Percentiles rank a stretch among this genome's conserved stretches.
Evolutionary conservation across 2,797 vertebrate species (phyloP).

Genomic region (Falco berigora): DNA sequence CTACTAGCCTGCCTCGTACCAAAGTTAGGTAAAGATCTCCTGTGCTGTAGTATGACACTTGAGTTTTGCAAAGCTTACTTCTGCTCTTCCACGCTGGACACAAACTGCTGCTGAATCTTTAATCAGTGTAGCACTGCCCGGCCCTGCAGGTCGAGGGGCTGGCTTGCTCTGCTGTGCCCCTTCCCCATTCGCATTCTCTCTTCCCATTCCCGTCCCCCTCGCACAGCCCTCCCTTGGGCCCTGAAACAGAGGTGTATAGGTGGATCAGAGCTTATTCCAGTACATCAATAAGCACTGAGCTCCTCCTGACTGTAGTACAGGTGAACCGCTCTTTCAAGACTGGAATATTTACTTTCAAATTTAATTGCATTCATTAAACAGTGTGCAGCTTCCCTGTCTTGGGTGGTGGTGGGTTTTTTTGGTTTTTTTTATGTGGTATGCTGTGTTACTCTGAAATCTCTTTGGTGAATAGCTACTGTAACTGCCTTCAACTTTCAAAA

Average conservation of each 20-base stretch:
- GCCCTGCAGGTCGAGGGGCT: background rate
- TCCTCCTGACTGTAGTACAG: background rate
- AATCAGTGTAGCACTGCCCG: background rate
- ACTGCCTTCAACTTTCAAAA: background rate
- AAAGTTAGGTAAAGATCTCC: background rate
- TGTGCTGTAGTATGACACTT: background rate
- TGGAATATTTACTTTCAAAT: background rate
- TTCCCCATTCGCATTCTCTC: background rate
- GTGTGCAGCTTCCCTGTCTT: background rate
- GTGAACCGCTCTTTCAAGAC: background rate
- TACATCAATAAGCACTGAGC: background rate
- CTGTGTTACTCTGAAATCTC: background rate
- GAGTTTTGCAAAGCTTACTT: background rate
- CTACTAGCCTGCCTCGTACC: fast-evolving
- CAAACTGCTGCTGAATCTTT: background rate
- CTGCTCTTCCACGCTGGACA: background rate
- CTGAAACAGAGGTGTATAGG: background rate
- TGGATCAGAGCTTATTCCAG: background rate
- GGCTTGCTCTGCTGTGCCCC: background rate
- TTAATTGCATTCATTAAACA: background rate
- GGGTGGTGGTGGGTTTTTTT: too few species aligned
- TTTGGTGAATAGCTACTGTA: background rate
- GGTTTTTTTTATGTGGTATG: background rate
- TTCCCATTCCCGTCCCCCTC: background rate
- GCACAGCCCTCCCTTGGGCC: background rate